phyloP scores from a whole-genome alignment of 2,113 vertebrate species.

The Harpagus bidentatus region DNA sequence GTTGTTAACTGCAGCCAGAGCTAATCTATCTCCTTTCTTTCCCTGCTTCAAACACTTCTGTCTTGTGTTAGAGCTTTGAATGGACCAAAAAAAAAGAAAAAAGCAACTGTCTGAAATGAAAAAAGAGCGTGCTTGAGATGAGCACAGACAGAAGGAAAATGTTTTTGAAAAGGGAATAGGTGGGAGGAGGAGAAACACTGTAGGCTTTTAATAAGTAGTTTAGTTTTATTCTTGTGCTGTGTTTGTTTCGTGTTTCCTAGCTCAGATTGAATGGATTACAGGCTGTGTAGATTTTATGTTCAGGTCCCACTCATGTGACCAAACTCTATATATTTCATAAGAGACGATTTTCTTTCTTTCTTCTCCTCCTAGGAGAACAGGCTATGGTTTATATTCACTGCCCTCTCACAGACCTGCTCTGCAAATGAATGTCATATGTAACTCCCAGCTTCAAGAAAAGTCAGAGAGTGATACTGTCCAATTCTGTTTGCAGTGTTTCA shows the following conservation, averaged over 20 bases:
- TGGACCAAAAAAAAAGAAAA: neutral
- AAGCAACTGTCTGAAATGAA: conserved; percentile 10
- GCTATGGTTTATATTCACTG: neutral
- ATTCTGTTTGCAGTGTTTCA: neutral
- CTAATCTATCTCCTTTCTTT: conserved; percentile 9
- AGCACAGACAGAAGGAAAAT: conserved; percentile 39
- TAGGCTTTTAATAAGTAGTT: conserved; percentile 64
- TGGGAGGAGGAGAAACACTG: conserved; percentile 55
- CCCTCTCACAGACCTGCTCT: neutral
- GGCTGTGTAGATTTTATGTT: neutral
- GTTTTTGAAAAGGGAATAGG: conserved; percentile 60
- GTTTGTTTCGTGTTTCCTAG: conserved; percentile 44
- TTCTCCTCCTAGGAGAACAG: neutral
- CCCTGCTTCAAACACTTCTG: conserved; percentile 7
- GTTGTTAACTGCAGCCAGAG: conserved; percentile 9
- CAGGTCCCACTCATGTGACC: neutral
- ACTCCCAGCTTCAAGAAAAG: neutral
- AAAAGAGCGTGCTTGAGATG: conserved; percentile 21
- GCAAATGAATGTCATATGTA: neutral
- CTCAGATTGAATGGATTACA: conserved; percentile 49
- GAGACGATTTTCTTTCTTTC: neutral
- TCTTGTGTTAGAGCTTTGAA: neutral
- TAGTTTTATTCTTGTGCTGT: conserved; percentile 48
- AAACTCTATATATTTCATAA: neutral
- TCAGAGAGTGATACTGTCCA: neutral